These are phyloP conservation scores for Nematolebias whitei DNA, from an alignment of 2,113 vertebrate genomes.

Conservation along the genomic window DNA sequence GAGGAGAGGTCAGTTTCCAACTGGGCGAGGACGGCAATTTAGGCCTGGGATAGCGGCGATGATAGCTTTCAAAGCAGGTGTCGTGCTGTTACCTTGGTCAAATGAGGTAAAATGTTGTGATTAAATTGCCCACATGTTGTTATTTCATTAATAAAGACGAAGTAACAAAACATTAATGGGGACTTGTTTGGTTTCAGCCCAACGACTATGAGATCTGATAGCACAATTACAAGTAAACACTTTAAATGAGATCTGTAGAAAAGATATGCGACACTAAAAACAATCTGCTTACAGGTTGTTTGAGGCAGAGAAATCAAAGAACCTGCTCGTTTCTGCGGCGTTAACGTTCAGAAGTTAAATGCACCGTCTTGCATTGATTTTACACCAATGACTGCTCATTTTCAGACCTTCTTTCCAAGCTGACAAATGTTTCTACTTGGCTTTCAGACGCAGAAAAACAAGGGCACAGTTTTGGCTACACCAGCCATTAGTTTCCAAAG, in stretches of 20 bases:
- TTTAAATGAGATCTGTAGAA: conserved; percentile 54
- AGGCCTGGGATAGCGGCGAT: conserved; percentile 11
- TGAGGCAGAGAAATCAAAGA: background rate
- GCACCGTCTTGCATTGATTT: background rate
- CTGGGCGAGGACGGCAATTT: conserved; percentile 39
- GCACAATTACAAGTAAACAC: conserved; percentile 57
- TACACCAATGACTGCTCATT: background rate
- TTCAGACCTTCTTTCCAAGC: conserved; percentile 1
- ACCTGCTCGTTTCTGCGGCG: background rate
- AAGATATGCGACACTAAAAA: conserved; percentile 26
- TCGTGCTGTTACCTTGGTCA: conserved; percentile 42
- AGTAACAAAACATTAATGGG: conserved; percentile 55
- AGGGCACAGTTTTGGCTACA: conserved; percentile 9
- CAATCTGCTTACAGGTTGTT: conserved; percentile 3
- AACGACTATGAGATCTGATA: conserved; percentile 55
- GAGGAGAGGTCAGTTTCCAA: conserved; percentile 57
- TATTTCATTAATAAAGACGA: conserved; percentile 55
- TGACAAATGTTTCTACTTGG: conserved; percentile 18
- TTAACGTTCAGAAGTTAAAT: background rate
- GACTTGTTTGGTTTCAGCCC: conserved; percentile 57
- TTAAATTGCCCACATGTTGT: conserved; percentile 41
- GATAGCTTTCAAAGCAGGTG: conserved; percentile 16
- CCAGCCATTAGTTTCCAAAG: conserved; percentile 9
- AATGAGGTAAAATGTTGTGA: conserved; percentile 26
- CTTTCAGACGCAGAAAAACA: conserved; percentile 5